These are phyloP conservation scores for Argyrosomus regius DNA, from an alignment of 2,797 vertebrate species.

Conservation along the genomic window DNA sequence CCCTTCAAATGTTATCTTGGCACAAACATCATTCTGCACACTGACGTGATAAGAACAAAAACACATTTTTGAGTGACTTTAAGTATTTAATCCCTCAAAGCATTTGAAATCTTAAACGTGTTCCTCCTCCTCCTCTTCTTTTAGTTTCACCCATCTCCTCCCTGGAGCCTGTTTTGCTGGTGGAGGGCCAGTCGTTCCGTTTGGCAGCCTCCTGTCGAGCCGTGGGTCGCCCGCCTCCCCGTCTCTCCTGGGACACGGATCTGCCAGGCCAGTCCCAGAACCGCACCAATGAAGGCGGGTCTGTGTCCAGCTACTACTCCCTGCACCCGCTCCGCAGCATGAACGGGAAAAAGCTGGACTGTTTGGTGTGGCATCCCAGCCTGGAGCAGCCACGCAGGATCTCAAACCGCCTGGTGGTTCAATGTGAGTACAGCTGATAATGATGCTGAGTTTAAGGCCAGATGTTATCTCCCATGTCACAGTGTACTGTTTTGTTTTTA, in stretches of 20 bases:
- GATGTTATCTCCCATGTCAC: no score
- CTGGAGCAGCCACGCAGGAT: slow-evolving; percentile 87
- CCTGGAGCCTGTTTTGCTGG: slow-evolving; percentile 86
- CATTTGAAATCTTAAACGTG: not conserved
- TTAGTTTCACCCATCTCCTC: slow-evolving; percentile 89
- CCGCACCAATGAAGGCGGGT: slow-evolving; percentile 78
- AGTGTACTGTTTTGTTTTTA: not conserved
- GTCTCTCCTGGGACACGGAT: slow-evolving; percentile 91
- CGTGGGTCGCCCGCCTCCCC: slow-evolving; percentile 87
- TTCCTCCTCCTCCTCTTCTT: not conserved
- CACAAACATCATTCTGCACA: not conserved
- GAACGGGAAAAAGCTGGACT: slow-evolving; percentile 91
- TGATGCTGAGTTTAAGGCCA: not conserved
- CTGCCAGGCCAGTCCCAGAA: slow-evolving; percentile 82
- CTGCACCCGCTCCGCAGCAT: slow-evolving; percentile 91
- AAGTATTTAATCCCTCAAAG: not conserved
- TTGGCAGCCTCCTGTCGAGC: slow-evolving; percentile 91
- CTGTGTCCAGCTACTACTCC: slow-evolving; percentile 87
- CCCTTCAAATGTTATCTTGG: not conserved
- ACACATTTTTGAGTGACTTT: not conserved
- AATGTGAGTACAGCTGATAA: slow-evolving; percentile 84
- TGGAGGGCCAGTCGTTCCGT: slow-evolving; percentile 88
- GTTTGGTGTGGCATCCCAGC: slow-evolving; percentile 90
- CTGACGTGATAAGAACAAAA: not conserved
- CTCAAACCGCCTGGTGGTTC: slow-evolving; percentile 86